phyloP scores from a whole-genome alignment of 2,797 vertebrate genomes.

The Anisognathus igniventris region DNA sequence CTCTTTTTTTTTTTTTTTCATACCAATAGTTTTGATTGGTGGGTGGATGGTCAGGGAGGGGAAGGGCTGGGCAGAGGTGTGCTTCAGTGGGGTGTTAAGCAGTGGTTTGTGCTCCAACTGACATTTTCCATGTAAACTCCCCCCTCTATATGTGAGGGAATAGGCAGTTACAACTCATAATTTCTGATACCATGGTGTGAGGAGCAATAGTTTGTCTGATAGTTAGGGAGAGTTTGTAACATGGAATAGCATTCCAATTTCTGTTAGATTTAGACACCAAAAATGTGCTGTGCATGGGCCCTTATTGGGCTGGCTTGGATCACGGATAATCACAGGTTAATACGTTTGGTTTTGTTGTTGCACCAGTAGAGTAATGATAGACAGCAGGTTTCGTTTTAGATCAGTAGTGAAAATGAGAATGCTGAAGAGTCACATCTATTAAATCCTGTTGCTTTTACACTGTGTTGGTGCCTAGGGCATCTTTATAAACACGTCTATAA shows the following conservation, averaged over 20 bases:
- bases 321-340: not conserved
- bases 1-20: not conserved
- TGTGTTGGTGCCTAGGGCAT: not conserved
- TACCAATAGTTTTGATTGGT: not conserved
- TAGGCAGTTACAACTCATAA: not conserved
- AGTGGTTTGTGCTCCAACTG: not conserved
- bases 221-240: not conserved
- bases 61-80: not conserved
- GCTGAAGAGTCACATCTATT: not conserved
- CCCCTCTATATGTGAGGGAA: not conserved
- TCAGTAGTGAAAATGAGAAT: not conserved
- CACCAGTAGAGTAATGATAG: not conserved
- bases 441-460: not conserved
- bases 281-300: not conserved
- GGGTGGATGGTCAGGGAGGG: not conserved
- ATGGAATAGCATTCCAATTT: not conserved
- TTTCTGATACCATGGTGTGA: not conserved
- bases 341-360: not conserved
- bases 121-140: not conserved
- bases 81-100: rapidly evolving
- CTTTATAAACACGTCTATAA: not conserved
- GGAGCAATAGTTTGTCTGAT: not conserved
- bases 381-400: not conserved
- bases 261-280: not conserved
- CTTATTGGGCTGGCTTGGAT: not conserved